Evolutionary conservation across 2,888 invertebrate genomes (phyloP), one percentile per base, ranked within the genome.

Genomic region (Sminthurides aquaticus): DNA sequence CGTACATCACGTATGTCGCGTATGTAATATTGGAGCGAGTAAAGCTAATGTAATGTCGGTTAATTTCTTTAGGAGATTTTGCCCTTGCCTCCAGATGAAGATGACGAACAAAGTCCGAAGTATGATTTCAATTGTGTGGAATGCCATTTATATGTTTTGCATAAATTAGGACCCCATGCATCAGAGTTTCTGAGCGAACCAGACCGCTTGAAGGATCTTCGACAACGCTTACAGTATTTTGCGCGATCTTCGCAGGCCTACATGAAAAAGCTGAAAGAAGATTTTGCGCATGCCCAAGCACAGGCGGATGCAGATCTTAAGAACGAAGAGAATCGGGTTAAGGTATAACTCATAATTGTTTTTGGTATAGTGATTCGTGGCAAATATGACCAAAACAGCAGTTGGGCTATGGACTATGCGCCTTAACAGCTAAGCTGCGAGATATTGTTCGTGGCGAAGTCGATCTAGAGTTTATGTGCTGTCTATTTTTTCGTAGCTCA

Each of bases 111-210:
- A 49, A 80, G 71, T 43, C 78, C 86, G 55, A 88, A 90, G 67
- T 84, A 96, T 58, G 88, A 95, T 78, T 96, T 96, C 77, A 91
- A 95, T 48, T 88, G 90, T 77, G 91, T 96, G 1, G 97, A 97
- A 81, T 93, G 93, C 81, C 83, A 95, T 43, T 82, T 97, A 75
- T 95, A 84, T 77, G 79, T 83, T 20, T 83, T 86, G 73, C 86
- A 86, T 76, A 88, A 89, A 62, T 78, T 97, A 56, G 91, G 89
- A 62, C 84, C 88, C 69, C 88, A 89, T 76, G 83, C 85, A 71
- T 88, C 91, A 0, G 90, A 89, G 66, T 88, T 87, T 78, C 80
- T 91, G 60, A 84, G 86, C 29, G 84, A 88, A 70, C 84, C 87
- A 25, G 86, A 87, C 15, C 83, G 85, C 73, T 81, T 94, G 8